Evolutionary conservation across 2,797 vertebrate species (phyloP).

Genomic region (Tauraco hartlaubi): DNA sequence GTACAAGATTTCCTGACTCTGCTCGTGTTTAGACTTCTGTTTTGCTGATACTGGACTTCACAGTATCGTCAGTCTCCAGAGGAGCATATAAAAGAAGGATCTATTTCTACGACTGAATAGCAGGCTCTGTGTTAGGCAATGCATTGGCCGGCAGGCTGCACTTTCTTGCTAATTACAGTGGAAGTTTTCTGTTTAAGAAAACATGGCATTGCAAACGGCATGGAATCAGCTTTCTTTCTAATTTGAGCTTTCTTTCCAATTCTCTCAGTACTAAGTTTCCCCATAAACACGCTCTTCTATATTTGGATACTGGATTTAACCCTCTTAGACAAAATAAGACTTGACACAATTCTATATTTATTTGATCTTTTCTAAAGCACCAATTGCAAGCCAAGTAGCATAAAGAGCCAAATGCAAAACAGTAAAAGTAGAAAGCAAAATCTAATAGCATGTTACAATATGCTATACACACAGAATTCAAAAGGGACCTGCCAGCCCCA

Average conservation of each 20-base stretch:
- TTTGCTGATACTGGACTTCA: conserved; percentile 58
- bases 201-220: conserved; percentile 43
- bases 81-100: conserved; percentile 23
- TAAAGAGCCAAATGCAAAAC: conserved; percentile 60
- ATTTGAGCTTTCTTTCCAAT: conserved; percentile 43
- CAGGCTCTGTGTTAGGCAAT: conserved; percentile 20
- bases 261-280: conserved; percentile 32
- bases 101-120: conserved; percentile 33
- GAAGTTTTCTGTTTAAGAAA: conserved; percentile 54
- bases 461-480: conserved; percentile 57
- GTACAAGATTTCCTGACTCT: conserved; percentile 55
- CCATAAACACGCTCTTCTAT: conserved; percentile 45
- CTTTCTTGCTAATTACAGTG: conserved; percentile 57
- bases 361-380: conserved; percentile 65
- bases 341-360: conserved; percentile 63
- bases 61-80: conserved; percentile 23
- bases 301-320: conserved; percentile 43
- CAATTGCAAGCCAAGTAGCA: conserved; percentile 53
- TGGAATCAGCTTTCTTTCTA: conserved; percentile 46
- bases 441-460: conserved; percentile 69
- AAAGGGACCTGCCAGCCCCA: conserved; percentile 62
- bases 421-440: conserved; percentile 63
- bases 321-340: conserved; percentile 49
- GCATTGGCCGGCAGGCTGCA: conserved; percentile 5
- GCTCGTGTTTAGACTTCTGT: conserved; percentile 48